Evolutionary conservation across 2,797 vertebrate species (phyloP).

Genomic region (Aeoliscus strigatus): DNA sequence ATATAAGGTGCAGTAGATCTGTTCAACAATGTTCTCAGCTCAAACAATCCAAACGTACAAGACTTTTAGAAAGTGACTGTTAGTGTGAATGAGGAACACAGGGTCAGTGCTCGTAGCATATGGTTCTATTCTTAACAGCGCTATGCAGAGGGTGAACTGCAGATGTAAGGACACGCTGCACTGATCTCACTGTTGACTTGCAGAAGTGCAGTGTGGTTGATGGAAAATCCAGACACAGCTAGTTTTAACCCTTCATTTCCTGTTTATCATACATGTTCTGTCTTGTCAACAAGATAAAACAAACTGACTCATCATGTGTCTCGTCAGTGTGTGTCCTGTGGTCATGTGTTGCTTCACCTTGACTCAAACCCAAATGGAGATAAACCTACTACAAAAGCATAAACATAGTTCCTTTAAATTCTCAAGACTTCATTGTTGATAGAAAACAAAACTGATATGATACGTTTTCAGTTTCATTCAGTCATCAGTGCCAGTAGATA

Average conservation of each 20-base stretch:
- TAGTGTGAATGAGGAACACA: not conserved
- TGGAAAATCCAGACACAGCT: slow-evolving; percentile 53
- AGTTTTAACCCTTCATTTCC: slow-evolving; percentile 70
- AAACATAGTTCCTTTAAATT: too few species aligned
- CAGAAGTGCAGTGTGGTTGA: slow-evolving; percentile 48
- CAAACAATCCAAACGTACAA: not conserved
- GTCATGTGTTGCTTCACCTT: slow-evolving; percentile 18
- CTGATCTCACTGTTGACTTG: slow-evolving; percentile 45
- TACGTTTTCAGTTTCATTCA: not conserved
- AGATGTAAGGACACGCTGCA: slow-evolving; percentile 10
- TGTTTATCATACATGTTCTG: slow-evolving; percentile 54
- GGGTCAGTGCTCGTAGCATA: slow-evolving; percentile 1
- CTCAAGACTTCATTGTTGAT: slow-evolving; percentile 3
- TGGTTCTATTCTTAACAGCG: not conserved
- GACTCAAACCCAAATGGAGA: too few species aligned
- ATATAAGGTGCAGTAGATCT: too few species aligned
- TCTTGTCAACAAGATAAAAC: slow-evolving; percentile 22
- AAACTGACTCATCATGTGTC: slow-evolving; percentile 25
- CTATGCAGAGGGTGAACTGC: not conserved
- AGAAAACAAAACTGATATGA: slow-evolving; percentile 15
- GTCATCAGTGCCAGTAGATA: slow-evolving; percentile 2
- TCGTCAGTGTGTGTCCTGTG: slow-evolving; percentile 5
- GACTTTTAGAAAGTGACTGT: not conserved
- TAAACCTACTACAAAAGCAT: too few species aligned
- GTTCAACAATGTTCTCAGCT: too few species aligned